Percentiles rank a stretch among this genome's conserved stretches.
Evolutionary conservation across 1,140 invertebrate genomes (phyloP).

Genomic region (Macrobrachium rosenbergii): DNA sequence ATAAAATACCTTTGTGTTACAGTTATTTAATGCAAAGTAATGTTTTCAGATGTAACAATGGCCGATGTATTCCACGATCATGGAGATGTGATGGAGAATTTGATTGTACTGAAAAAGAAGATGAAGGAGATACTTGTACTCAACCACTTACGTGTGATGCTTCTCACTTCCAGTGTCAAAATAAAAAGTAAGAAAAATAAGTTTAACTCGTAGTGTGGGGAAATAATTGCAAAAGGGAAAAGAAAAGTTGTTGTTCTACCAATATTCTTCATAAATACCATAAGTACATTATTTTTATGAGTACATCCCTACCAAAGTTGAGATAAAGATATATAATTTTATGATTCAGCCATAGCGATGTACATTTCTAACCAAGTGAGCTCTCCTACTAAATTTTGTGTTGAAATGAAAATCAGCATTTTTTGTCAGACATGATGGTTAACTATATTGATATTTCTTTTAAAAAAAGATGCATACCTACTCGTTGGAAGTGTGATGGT

Average conservation of each 20-base stretch:
- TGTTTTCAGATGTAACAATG: slow-evolving; percentile 74
- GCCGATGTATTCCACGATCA: slow-evolving; percentile 83
- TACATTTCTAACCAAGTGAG: too few species aligned
- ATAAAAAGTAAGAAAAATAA: slow-evolving; percentile 76
- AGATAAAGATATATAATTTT: too few species aligned
- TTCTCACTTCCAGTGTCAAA: slow-evolving; percentile 84
- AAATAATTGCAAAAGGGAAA: not conserved
- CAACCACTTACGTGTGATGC: slow-evolving; percentile 75
- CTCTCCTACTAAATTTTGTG: too few species aligned
- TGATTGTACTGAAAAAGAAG: slow-evolving; percentile 81
- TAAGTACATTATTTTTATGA: not conserved
- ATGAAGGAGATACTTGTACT: slow-evolving; percentile 74
- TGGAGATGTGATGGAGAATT: slow-evolving; percentile 84
- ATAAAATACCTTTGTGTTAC: not conserved
- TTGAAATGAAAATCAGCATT: not conserved
- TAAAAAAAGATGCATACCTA: slow-evolving; percentile 80
- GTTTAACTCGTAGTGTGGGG: not conserved
- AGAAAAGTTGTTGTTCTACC: not conserved
- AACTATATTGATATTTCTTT: not conserved
- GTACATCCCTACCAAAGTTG: too few species aligned
- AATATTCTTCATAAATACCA: not conserved
- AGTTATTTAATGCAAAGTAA: not conserved
- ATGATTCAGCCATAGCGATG: too few species aligned
- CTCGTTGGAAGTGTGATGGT: slow-evolving; percentile 86
- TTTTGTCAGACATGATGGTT: not conserved